Evolutionary conservation across 2,888 invertebrate species (phyloP).

Genomic region (Camptogramma bilineatum): DNA sequence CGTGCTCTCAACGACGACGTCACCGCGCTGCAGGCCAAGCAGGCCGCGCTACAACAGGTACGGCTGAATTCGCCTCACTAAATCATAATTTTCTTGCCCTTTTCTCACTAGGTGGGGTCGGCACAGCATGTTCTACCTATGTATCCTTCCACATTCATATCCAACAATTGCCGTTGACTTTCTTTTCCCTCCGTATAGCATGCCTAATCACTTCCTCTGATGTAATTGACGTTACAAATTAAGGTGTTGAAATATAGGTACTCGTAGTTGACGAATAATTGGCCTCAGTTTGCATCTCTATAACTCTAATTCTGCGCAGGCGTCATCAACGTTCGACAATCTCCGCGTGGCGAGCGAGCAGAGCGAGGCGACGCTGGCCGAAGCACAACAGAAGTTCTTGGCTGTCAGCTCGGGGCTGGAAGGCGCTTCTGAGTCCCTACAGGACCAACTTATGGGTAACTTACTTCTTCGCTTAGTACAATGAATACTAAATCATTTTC

Average conservation of each 20-base stretch:
- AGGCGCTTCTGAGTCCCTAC: conserved; percentile 92
- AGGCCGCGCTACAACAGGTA: conserved; percentile 31
- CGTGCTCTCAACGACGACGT: conserved; percentile 79
- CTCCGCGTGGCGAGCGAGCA: conserved; percentile 88
- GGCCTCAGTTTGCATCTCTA: not conserved
- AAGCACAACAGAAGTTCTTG: conserved; percentile 92
- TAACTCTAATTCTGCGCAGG: conserved; percentile 51
- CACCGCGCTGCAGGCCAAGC: conserved; percentile 30
- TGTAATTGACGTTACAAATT: too few species aligned
- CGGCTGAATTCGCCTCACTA: not conserved
- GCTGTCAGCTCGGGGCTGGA: conserved; percentile 94
- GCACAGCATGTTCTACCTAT: too few species aligned
- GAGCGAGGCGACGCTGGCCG: conserved; percentile 88
- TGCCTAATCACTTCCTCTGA: too few species aligned
- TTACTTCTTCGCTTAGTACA: conserved; percentile 13
- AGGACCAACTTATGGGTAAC: conserved; percentile 94
- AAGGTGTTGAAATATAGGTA: not conserved
- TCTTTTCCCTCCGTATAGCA: too few species aligned
- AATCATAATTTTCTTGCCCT: not conserved
- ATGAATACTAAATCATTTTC: too few species aligned
- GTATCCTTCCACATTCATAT: too few species aligned
- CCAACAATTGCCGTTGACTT: too few species aligned
- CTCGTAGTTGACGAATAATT: too few species aligned
- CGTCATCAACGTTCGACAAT: conserved; percentile 87
- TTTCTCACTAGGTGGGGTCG: too few species aligned